A percentile compares a stretch with the other conserved stretches of the same genome.
phyloP scores from a whole-genome alignment of 2,888 invertebrate species.

The Colletes collaris region DNA sequence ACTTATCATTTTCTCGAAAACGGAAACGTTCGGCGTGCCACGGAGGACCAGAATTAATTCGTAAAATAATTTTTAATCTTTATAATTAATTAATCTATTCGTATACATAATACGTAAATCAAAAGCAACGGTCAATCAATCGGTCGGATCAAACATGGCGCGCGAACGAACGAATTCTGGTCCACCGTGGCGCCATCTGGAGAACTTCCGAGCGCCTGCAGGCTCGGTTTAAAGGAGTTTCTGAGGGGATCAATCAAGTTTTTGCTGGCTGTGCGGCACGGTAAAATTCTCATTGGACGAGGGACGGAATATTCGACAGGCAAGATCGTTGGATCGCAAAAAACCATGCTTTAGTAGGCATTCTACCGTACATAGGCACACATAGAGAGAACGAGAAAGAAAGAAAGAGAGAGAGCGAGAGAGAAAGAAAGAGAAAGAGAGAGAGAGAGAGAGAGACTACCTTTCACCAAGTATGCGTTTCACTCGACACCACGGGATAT shows the following conservation, averaged over 20 bases:
- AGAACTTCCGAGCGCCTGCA: neutral
- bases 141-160: too few relatives aligned
- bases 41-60: too few relatives aligned
- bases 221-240: neutral
- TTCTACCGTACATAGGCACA: slow-evolving; percentile 74
- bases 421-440: neutral
- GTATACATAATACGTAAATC: too few relatives aligned
- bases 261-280: neutral
- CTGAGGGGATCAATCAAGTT: neutral
- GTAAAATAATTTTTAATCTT: too few relatives aligned
- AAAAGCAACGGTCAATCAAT: too few relatives aligned
- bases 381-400: slow-evolving; percentile 45
- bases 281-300: neutral
- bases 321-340: slow-evolving; percentile 59
- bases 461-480: slow-evolving; percentile 59
- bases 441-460: slow-evolving; percentile 52
- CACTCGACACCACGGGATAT: slow-evolving; percentile 35
- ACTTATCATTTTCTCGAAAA: too few relatives aligned
- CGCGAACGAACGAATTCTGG: too few relatives aligned
- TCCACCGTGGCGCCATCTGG: too few relatives aligned
- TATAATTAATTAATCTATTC: too few relatives aligned
- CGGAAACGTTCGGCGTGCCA: too few relatives aligned
- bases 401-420: neutral
- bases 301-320: slow-evolving; percentile 34
- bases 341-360: slow-evolving; percentile 78